These are phyloP conservation scores for Lochmaea crataegi DNA, from an alignment of 2,888 invertebrate species.

Conservation along the genomic window DNA sequence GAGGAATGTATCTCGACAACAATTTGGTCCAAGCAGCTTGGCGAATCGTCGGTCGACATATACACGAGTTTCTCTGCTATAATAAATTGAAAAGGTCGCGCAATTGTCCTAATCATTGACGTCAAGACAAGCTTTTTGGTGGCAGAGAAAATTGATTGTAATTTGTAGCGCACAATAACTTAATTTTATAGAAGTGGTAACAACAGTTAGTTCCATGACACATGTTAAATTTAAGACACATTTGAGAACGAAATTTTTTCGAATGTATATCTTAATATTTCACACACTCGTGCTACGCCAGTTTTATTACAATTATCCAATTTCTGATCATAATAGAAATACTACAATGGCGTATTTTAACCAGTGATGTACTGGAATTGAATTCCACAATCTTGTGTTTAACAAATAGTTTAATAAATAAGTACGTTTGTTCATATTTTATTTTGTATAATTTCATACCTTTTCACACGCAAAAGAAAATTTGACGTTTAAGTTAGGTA, in stretches of 20 bases:
- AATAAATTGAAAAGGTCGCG: constrained; percentile 43
- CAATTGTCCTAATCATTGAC: constrained; percentile 34
- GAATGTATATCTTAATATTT: not conserved
- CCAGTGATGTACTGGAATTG: too few species aligned
- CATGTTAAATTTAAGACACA: not conserved
- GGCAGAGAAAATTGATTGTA: constrained; percentile 24
- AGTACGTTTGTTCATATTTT: too few species aligned
- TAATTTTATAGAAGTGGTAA: constrained; percentile 15
- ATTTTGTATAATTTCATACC: too few species aligned
- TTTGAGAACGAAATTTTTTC: not conserved
- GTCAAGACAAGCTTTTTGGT: constrained; percentile 30
- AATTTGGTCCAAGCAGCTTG: constrained; percentile 6
- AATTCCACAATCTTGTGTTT: too few species aligned
- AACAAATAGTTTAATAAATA: too few species aligned
- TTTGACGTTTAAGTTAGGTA: too few species aligned
- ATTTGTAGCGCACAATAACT: constrained; percentile 27
- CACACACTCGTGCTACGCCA: too few species aligned
- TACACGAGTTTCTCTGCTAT: not conserved
- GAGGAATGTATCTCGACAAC: constrained; percentile 12
- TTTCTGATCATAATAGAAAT: too few species aligned
- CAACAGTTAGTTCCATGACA: constrained; percentile 2
- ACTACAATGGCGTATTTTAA: too few species aligned
- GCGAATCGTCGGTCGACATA: constrained; percentile 9
- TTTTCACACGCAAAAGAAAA: too few species aligned
- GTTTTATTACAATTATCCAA: too few species aligned